Evolutionary conservation across 35 echinoderm and acorn worm species (phyloP).

Genomic region (Diadema setosum): DNA sequence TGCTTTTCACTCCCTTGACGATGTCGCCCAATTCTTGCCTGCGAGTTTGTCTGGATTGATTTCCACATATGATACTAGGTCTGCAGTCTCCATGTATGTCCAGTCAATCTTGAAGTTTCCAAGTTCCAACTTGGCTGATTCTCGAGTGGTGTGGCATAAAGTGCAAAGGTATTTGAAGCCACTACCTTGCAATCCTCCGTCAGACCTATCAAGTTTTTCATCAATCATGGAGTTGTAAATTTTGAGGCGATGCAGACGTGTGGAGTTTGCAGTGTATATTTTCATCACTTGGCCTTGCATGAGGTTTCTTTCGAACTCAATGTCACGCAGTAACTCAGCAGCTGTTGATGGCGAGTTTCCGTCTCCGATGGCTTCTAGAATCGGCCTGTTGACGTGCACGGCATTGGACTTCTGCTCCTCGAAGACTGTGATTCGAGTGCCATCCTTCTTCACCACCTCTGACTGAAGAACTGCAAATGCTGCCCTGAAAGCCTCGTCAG

Average conservation of each 20-base stretch:
- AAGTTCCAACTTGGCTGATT: background rate
- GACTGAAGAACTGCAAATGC: slow-evolving; percentile 10
- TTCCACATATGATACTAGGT: background rate
- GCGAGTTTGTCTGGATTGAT: slow-evolving; percentile 38
- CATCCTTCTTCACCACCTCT: background rate
- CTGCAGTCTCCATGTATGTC: background rate
- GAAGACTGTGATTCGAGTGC: background rate
- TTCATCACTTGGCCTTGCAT: no score
- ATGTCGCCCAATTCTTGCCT: background rate
- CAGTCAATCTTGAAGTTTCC: background rate
- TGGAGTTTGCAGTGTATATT: background rate
- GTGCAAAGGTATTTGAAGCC: slow-evolving; percentile 39
- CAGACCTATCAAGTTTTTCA: slow-evolving; percentile 34
- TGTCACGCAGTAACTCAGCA: background rate
- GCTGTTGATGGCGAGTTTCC: slow-evolving; percentile 5
- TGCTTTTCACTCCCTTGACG: background rate
- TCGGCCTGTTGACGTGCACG: background rate
- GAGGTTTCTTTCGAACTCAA: background rate
- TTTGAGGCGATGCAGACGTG: background rate
- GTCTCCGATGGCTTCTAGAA: slow-evolving; percentile 19
- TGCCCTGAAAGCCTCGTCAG: slow-evolving; percentile 48
- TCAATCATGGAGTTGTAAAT: slow-evolving; percentile 53
- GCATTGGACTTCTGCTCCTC: background rate
- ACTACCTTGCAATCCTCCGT: slow-evolving; percentile 41
- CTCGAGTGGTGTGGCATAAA: background rate